Percentiles rank a stretch among this genome's conserved stretches.
These are phyloP conservation scores for Cheirogaleus major DNA, from an alignment of 2,797 vertebrate species.

Conservation along the genomic window DNA sequence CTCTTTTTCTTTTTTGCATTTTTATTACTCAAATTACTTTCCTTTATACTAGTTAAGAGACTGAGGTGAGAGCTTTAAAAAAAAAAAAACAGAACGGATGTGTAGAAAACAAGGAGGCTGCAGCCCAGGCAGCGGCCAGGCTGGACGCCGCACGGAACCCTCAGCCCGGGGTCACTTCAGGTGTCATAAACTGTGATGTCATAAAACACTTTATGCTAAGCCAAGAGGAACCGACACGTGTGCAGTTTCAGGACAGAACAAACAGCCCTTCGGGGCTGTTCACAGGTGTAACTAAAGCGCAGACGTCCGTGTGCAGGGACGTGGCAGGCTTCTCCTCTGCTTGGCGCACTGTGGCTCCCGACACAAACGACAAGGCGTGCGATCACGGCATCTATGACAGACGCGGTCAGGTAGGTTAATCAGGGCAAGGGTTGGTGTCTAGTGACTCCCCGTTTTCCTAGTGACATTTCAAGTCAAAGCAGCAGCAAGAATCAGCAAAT, in stretches of 20 bases:
- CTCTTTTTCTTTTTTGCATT: neutral
- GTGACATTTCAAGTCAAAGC: constrained; percentile 9
- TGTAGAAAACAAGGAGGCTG: no score
- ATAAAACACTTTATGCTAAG: neutral
- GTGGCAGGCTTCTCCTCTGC: rapidly evolving
- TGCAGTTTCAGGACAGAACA: no score
- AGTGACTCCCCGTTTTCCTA: neutral
- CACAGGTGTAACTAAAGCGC: neutral
- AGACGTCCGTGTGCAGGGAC: rapidly evolving
- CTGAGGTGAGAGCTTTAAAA: neutral
- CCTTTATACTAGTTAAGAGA: neutral
- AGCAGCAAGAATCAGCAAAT: neutral
- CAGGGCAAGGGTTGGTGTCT: neutral
- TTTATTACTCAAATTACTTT: neutral
- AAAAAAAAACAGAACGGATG: neutral
- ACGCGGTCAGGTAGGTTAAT: neutral
- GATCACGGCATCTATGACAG: rapidly evolving
- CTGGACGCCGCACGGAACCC: rapidly evolving
- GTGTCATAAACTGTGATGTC: neutral
- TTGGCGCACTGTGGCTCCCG: neutral
- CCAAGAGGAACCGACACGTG: rapidly evolving
- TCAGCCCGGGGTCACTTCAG: neutral
- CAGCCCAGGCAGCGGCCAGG: rapidly evolving
- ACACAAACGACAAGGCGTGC: neutral
- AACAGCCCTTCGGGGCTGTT: rapidly evolving